phyloP scores from a whole-genome alignment of 2,113 vertebrate species.

The Pelecanus crispus region DNA sequence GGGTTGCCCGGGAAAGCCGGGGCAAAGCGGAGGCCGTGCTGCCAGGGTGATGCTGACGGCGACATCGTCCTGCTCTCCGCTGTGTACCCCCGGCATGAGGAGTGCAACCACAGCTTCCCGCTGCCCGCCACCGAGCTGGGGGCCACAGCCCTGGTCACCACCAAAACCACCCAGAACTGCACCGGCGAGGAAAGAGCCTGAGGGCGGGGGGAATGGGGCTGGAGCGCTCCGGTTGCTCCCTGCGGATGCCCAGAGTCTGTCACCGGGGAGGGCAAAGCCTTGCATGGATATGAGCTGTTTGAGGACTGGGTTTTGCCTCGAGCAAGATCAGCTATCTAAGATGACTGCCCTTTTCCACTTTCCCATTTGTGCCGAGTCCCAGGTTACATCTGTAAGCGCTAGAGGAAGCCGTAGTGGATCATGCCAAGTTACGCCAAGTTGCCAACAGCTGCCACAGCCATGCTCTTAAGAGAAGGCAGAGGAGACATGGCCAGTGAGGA shows the following conservation, averaged over 20 bases:
- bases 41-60: not conserved
- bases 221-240: not conserved
- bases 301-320: not conserved
- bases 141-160: slow-evolving; percentile 73
- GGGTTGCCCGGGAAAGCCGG: not conserved
- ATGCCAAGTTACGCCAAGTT: accelerated
- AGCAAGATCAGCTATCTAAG: not conserved
- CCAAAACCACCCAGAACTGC: slow-evolving; percentile 67
- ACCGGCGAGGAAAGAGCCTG: slow-evolving; percentile 9
- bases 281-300: not conserved
- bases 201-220: not conserved
- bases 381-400: not conserved
- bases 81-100: not conserved
- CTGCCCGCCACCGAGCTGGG: slow-evolving; percentile 77
- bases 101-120: slow-evolving; percentile 57
- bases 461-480: not conserved
- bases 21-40: not conserved
- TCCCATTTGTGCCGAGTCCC: not conserved
- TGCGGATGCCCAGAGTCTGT: not conserved
- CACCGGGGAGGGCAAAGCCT: not conserved
- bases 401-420: not conserved
- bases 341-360: not conserved
- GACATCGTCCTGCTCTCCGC: not conserved
- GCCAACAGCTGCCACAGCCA: not conserved
- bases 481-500: accelerated